Evolutionary conservation across 1,140 invertebrate genomes (phyloP), one percentile per base, ranked within the genome.

Genomic region (Tetramorium simillimum): DNA sequence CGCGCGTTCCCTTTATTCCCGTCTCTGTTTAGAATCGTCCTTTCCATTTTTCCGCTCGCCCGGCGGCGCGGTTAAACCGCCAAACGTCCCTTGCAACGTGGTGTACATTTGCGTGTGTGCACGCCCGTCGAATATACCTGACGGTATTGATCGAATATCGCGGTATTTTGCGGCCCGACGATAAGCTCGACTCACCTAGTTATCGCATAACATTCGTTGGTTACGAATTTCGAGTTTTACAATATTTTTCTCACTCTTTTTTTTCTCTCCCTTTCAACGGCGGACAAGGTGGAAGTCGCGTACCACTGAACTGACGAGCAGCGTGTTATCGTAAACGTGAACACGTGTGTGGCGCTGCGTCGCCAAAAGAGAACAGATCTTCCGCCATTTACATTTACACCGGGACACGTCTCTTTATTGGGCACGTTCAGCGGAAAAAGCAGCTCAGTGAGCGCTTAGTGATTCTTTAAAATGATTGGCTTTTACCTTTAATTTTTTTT

Each of bases 101-200:
- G 60, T 77, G 58, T 81, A 88, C 46, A 84, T 73, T 63, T 69
- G 77, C 73, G 65, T 51, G 88, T 82, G 77, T 89, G 76, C 46
- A 86, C 60, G 60, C 77, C 46, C 88, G 69, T 76, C 80, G 81
- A 86, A 90, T 90, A 90, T 90, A 90, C 81, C 80, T 88, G 75
- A 58, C n/a, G 43, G 69, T 90, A 90, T 90, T 90, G 89, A 90
- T 90, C 89, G 89, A 90, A 90, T 90, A 90, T 90, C 86, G 86
- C 58, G 58, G 51, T 85, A 90, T 90, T 90, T 90, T 87, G 65
- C 60, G 21, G 56, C 24, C 28, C 60, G 43, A 69, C 75, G 86
- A 90, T 86, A 90, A 90, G 76, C 40, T 63, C 60, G 49, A 43
- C 28, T 60, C 46, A 40, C 46, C 24, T 62, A 60, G 40, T 60